Base-by-base conservation (phyloP, 37 sponge, comb jelly and placozoan species). In the Hormiphora californensis region DNA sequence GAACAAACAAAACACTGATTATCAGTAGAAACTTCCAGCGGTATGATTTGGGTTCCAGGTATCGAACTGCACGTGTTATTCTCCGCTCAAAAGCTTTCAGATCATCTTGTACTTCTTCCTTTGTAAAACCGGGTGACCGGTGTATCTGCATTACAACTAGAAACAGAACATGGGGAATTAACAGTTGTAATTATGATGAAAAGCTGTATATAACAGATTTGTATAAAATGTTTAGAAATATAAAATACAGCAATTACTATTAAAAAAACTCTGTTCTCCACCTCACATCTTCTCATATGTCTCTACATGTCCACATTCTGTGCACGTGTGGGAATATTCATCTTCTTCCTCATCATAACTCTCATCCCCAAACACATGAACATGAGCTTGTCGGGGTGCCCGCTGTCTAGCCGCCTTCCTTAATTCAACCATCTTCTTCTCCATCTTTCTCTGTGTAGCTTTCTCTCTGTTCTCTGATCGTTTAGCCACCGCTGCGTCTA, bases 31-130 rank as follows among this genome's bases (percentile, higher is more conserved):
- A 43, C 1, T 46, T 43, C 81, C 81, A 73, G 19, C 81, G 35
- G 81, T 73, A 73, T 21, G 81, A 73, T 40, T 73, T 73, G 8
- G 81, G 81, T 28, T 73, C 81, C 43, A 73, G 25, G 46, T 73
- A 73, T 28, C 43, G 81, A 43, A 73, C 81, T 27, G 81, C 81
- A 43, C 43, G 40, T 3, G 81, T 73, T 4, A 73, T 73, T 33
- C 81, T 73, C 4, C 81, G 35, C 22, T 73, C 81, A 73, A 73
- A 73, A 32, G 81, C 81, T 41, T 33, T 73, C 28, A 73, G 44
- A 73, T 73, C 81, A 3, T 46, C 81, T 41, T 73, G 81, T 43
- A 73, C 43, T 33, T 73, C 46, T 43, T 43, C 81, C n/a, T 43
- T 41, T 8, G 81, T 73, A 33, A 73, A 73, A 46, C 3, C 23